Base-by-base conservation (phyloP, 2,888 invertebrate genomes). In the Melinaea menophilus region DNA sequence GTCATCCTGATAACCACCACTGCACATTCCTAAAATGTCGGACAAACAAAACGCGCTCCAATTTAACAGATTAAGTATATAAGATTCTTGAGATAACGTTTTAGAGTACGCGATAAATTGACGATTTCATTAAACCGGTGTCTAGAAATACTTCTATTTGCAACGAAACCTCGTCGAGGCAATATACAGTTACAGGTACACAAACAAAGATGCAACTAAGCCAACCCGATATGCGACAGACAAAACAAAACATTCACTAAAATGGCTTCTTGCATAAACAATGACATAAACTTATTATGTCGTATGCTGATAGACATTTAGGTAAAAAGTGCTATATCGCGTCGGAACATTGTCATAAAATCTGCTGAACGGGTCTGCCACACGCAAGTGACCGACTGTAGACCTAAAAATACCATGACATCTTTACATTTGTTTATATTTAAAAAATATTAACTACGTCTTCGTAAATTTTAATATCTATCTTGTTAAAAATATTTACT, bases 311-410 rank as follows among this genome's bases (percentile, higher is more conserved):
- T 81, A 83, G 81, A 81, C 82, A 82, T 84, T 87, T 84, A 82
- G 85, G 85, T 86, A 88, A 89, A 89, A 88, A 88, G 84, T 86
- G 85, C 87, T 84, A 85, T 86, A 88, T 76, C 82, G 79, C 80
- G 77, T 63, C 69, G 70, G 70, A 69, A 69, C 64, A 63, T 56
- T 63, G 82, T 88, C 88, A 88, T 89, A 89, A 88, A 88, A 86
- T 85, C 83, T 81, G 77, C 75, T 78, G 80, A 87, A 88, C 79
- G 87, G 83, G 82, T 76, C 69, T 75, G 70, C 69, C 73, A 72
- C 89, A 90, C 88, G 90, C 89, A 72, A 71, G 66, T 61, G 61
- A 66, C 67, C 65, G 72, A 69, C 55, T 41, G 55, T 62, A 48
- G 62, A 66, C 56, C 62, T 61, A 59, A 62, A 68, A 64, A 66